A percentile compares a stretch with the other conserved stretches of the same genome.
Conservation (phyloP, 2,113 vertebrate species). For the Dipodomys merriami region DNA sequence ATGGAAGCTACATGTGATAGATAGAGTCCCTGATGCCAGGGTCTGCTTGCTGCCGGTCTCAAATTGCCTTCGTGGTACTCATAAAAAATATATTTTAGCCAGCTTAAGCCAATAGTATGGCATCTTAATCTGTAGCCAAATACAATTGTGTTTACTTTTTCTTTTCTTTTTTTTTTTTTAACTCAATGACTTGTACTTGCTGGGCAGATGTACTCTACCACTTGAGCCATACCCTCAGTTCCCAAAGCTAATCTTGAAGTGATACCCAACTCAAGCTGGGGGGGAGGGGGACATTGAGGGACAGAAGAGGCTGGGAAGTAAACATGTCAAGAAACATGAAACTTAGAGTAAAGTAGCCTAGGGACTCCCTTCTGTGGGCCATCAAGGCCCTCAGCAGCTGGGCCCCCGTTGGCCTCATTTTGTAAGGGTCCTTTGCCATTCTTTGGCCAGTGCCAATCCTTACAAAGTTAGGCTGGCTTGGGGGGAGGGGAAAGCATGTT, state of each 20-base stretch:
- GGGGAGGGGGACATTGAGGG: background rate
- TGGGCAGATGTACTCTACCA: too few relatives aligned
- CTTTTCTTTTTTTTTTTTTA: too few relatives aligned
- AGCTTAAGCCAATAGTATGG: background rate
- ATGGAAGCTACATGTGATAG: background rate
- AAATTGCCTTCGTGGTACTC: background rate
- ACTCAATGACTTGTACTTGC: too few relatives aligned
- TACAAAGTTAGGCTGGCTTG: background rate
- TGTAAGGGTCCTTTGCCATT: background rate
- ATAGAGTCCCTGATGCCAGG: background rate
- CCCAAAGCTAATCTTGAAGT: background rate
- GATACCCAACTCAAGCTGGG: background rate
- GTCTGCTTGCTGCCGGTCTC: background rate
- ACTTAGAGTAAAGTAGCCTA: background rate
- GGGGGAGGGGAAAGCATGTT: background rate
- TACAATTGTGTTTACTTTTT: too few relatives aligned
- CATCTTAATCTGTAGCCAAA: background rate
- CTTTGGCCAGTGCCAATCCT: background rate
- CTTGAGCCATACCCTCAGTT: too few relatives aligned
- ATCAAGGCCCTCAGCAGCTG: background rate
- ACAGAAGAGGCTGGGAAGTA: background rate
- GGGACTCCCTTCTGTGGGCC: background rate
- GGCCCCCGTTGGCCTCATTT: background rate
- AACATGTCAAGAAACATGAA: background rate
- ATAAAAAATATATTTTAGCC: background rate